A percentile compares a stretch with the other conserved stretches of the same genome.
Conservation (phyloP, 2,888 invertebrate species). For the Ctenicera cuprea region DNA sequence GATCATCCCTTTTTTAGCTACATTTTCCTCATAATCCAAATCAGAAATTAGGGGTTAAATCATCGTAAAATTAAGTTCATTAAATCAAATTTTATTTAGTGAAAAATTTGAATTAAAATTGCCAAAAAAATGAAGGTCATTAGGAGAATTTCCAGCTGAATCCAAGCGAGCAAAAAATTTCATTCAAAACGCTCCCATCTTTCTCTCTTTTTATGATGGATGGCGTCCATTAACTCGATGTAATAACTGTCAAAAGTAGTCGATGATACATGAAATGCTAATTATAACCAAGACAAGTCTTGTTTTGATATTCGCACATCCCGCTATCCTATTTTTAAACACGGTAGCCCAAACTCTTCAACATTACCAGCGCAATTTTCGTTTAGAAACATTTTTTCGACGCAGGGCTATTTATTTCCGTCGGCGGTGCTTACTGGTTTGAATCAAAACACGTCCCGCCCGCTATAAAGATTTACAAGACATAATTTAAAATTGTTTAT, state of each 20-base stretch:
- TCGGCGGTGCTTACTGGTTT: slow-evolving; percentile 11
- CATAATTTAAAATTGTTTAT: slow-evolving; percentile 42
- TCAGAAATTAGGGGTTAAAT: too few relatives aligned
- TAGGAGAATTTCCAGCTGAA: background rate
- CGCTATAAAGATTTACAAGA: slow-evolving; percentile 33
- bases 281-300: slow-evolving; percentile 22
- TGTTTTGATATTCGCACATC: slow-evolving; percentile 14
- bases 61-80: too few relatives aligned
- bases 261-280: slow-evolving; percentile 33
- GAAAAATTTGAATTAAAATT: too few relatives aligned
- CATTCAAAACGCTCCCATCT: background rate
- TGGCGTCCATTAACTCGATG: slow-evolving; percentile 15
- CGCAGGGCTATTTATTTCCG: slow-evolving; percentile 20
- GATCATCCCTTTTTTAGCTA: too few relatives aligned
- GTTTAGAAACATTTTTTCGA: slow-evolving; percentile 26
- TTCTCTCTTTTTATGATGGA: slow-evolving; percentile 17
- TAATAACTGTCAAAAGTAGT: slow-evolving; percentile 27
- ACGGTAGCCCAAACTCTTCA: background rate
- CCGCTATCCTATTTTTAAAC: slow-evolving; percentile 26
- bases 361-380: slow-evolving; percentile 29
- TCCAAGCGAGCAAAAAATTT: background rate
- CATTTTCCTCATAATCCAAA: too few relatives aligned
- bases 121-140: too few relatives aligned
- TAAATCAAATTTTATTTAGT: too few relatives aligned
- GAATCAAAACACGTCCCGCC: slow-evolving; percentile 36